These are phyloP conservation scores for Formicarius rufipectus DNA, from an alignment of 2,113 vertebrate genomes.

Conservation along the genomic window DNA sequence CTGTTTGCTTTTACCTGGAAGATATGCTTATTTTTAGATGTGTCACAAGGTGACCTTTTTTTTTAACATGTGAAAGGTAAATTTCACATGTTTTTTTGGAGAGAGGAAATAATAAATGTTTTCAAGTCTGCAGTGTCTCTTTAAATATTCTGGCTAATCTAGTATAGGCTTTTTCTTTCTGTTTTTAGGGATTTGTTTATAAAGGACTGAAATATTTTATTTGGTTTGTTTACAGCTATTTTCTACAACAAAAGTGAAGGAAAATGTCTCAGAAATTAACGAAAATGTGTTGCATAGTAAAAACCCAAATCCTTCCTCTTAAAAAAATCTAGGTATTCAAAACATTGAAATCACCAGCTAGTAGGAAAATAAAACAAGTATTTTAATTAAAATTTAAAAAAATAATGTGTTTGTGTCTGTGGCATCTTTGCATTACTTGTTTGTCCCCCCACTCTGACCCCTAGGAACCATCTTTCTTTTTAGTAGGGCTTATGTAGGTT, in stretches of 20 bases:
- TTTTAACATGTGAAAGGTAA: neutral
- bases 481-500: neutral
- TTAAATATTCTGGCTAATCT: neutral
- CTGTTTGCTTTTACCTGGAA: neutral
- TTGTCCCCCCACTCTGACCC: too few species aligned
- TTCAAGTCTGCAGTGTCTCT: neutral
- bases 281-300: slow-evolving; percentile 9
- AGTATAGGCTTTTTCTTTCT: neutral
- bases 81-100: neutral
- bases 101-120: neutral
- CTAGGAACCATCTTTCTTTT: neutral
- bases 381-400: slow-evolving; percentile 4
- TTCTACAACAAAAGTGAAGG: slow-evolving; percentile 24
- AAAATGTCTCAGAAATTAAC: slow-evolving; percentile 43
- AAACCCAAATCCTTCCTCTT: neutral
- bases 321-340: neutral
- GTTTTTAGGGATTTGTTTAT: slow-evolving; percentile 16
- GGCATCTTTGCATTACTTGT: slow-evolving; percentile 5
- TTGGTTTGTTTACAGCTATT: slow-evolving; percentile 68
- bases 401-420: neutral
- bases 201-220: slow-evolving; percentile 36
- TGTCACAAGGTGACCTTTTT: neutral
- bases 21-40: neutral
- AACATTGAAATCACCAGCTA: neutral
- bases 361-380: slow-evolving; percentile 17